phyloP scores from a whole-genome alignment of 1,140 invertebrate species.

The Bombus soroeensis region DNA sequence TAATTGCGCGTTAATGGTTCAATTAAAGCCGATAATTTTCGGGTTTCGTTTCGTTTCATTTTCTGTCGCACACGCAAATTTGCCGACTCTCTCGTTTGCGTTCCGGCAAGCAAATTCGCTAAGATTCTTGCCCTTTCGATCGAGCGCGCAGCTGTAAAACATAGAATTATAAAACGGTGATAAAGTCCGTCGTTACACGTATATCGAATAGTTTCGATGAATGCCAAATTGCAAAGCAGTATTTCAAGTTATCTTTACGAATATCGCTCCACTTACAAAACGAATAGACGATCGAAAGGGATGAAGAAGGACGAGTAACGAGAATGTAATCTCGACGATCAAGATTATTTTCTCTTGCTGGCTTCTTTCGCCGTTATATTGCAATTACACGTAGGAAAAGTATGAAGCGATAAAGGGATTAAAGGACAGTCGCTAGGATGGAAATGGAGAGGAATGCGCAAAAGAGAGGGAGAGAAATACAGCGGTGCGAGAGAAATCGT shows the following conservation, averaged over 20 bases:
- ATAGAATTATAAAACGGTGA: background rate
- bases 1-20: background rate
- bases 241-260: conserved; percentile 3
- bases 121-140: conserved; percentile 3
- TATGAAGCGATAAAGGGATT: background rate
- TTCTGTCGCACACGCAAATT: background rate
- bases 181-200: background rate
- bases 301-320: background rate
- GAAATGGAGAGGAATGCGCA: background rate
- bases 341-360: background rate
- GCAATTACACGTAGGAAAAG: background rate
- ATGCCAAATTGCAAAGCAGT: conserved; percentile 27
- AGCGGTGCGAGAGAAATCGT: too few species aligned
- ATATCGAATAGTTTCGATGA: conserved; percentile 8
- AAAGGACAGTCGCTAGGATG: background rate
- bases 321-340: too few species aligned
- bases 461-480: too few species aligned
- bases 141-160: background rate
- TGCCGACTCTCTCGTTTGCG: background rate
- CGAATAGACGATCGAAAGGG: background rate
- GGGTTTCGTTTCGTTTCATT: conserved; percentile 7
- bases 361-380: background rate
- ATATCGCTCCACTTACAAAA: background rate
- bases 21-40: background rate
- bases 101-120: background rate